Base-by-base conservation (phyloP, 1,140 invertebrate genomes). In the Bombus sylvicola region DNA sequence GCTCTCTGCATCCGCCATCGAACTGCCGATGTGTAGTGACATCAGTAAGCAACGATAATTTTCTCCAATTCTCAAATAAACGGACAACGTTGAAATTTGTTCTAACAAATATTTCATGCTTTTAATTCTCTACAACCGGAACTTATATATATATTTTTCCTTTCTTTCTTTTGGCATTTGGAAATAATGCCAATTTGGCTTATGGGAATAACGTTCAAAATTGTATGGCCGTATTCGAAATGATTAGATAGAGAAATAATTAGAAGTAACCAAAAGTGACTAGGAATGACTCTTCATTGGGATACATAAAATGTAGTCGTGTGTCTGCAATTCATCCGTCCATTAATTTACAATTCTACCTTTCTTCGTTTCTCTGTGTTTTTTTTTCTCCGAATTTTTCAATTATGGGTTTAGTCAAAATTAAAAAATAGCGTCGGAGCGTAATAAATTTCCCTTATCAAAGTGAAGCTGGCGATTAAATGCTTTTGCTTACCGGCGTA, bases 1-100 rank as follows among this genome's bases (percentile, higher is more conserved):
- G 66, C 39, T 75, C 25, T 43, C 31, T 59, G 82, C 82, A 79
- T 71, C 25, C 43, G 25, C 22, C 25, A 79, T 79, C 25, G 37
- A 84, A 59, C 64, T 18, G 5, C n/a, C 31, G 22, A 8, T n/a
- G 37, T n/a, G 6, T 47, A 43, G 31, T 39, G 31, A 10, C 12
- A n/a, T 28, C 3, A 10, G 25, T 15, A 8, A 34, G 66, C n/a
- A 31, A n/a, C 5, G 13, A n/a, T 25, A 68, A 68, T 37, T 68
- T 37, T 37, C 22, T 68, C 9, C 18, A 4, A 37, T 34, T 68
- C 34, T 68, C 34, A 1, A 25, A 68, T 37, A 1, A 68, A 68
- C 9, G 31, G 18, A 9, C 18, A 37, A 12, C 62, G 28, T 15
- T 22, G 47, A 22, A 0, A 53, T 22, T 53, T 53, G 6, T 53